Evolutionary conservation across 2,113 vertebrate species (phyloP).

Genomic region (Caranx melampygus): DNA sequence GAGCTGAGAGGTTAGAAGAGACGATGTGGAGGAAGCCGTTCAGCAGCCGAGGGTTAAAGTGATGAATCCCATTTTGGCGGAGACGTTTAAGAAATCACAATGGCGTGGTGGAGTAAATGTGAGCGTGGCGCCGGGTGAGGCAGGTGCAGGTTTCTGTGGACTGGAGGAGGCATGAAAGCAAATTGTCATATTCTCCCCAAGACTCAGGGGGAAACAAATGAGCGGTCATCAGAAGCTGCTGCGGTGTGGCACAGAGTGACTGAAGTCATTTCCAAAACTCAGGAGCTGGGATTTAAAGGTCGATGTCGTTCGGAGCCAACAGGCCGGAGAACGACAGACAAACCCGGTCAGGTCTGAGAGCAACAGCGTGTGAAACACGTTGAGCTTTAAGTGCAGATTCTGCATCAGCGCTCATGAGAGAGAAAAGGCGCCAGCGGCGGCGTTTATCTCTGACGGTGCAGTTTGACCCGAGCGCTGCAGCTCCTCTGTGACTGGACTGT

Average conservation of each 20-base stretch:
- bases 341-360: neutral
- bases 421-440: too few relatives aligned
- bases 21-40: neutral
- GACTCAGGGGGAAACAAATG: conserved; percentile 29
- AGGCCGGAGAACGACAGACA: neutral
- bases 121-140: neutral
- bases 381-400: neutral
- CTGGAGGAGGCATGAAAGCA: conserved; percentile 5
- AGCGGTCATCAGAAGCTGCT: conserved; percentile 24
- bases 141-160: neutral
- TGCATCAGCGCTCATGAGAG: neutral
- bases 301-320: conserved; percentile 29
- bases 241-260: conserved; percentile 20
- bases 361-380: neutral
- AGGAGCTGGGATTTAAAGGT: conserved; percentile 42
- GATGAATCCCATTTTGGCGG: conserved; percentile 25
- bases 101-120: neutral
- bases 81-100: neutral
- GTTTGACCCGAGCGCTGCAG: too few relatives aligned
- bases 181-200: conserved; percentile 7
- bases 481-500: too few relatives aligned
- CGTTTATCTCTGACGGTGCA: too few relatives aligned
- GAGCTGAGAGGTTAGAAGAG: conserved; percentile 1
- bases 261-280: conserved; percentile 37
- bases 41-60: neutral